Evolutionary conservation across 1,140 invertebrate genomes (phyloP).

Genomic region (Gyrodactylus salaris): DNA sequence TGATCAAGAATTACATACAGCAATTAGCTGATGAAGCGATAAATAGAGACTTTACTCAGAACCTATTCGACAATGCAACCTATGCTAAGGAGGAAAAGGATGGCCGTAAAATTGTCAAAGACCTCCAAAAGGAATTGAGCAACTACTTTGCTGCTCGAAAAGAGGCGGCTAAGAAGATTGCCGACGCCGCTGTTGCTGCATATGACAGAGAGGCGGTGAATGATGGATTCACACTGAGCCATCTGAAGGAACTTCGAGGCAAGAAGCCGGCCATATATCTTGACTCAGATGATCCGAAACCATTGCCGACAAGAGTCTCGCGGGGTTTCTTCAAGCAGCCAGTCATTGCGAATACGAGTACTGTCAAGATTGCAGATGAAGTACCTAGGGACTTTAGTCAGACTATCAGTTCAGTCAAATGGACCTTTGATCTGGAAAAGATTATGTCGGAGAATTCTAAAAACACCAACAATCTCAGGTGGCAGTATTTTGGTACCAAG

Average conservation of each 20-base stretch:
- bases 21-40: slow-evolving; percentile 22
- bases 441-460: slow-evolving; percentile 16
- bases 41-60: slow-evolving; percentile 18
- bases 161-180: slow-evolving; percentile 17
- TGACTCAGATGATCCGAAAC: slow-evolving; percentile 18
- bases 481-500: slow-evolving; percentile 23
- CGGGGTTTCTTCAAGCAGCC: slow-evolving; percentile 17
- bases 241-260: slow-evolving; percentile 12
- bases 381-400: slow-evolving; percentile 16
- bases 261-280: slow-evolving; percentile 13
- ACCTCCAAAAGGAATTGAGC: slow-evolving; percentile 16
- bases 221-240: slow-evolving; percentile 10
- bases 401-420: slow-evolving; percentile 17
- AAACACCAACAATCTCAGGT: slow-evolving; percentile 14
- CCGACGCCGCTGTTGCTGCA: slow-evolving; percentile 14
- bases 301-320: slow-evolving; percentile 3
- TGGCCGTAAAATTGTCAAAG: slow-evolving; percentile 15
- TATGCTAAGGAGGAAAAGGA: slow-evolving; percentile 19
- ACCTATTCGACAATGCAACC: slow-evolving; percentile 17
- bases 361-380: slow-evolving; percentile 22
- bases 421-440: slow-evolving; percentile 16
- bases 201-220: slow-evolving; percentile 15
- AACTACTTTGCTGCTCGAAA: slow-evolving; percentile 19
- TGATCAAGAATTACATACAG: slow-evolving; percentile 22
- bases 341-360: slow-evolving; percentile 16